Percentiles rank a stretch among this genome's conserved stretches.
Conservation (phyloP, 1,140 invertebrate genomes). For the Saccostrea echinata region DNA sequence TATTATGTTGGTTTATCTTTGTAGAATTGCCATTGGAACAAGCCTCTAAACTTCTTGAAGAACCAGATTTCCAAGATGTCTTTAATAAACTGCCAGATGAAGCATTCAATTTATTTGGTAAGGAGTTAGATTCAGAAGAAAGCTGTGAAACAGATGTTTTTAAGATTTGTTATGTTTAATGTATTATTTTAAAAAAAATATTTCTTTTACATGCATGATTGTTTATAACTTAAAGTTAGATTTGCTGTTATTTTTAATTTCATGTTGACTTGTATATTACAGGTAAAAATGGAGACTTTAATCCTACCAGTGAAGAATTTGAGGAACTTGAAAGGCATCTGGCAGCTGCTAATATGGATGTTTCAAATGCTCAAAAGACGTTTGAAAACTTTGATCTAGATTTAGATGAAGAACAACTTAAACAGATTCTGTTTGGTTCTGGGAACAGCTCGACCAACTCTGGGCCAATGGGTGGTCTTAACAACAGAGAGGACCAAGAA, state of each 20-base stretch:
- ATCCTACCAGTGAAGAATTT: constrained; percentile 64
- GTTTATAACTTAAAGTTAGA: not conserved
- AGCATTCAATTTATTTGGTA: constrained; percentile 92
- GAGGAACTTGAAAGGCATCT: constrained; percentile 70
- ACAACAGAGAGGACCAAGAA: constrained; percentile 58
- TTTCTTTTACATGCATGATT: too few relatives aligned
- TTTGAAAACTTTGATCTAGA: constrained; percentile 68
- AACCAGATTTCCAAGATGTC: constrained; percentile 93
- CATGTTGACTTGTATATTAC: constrained; percentile 47
- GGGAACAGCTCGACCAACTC: not conserved
- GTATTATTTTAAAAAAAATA: too few relatives aligned
- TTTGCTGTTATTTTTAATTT: not conserved
- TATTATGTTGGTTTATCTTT: not conserved
- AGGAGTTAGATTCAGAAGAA: not conserved
- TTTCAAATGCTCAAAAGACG: constrained; percentile 65
- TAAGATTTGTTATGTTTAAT: too few relatives aligned
- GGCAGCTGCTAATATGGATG: constrained; percentile 65
- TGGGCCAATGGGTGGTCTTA: not conserved
- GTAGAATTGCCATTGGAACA: constrained; percentile 81
- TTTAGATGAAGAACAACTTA: constrained; percentile 60
- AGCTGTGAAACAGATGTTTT: not conserved
- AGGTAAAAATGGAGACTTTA: constrained; percentile 70
- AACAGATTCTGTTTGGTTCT: constrained; percentile 42
- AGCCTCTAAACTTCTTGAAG: constrained; percentile 84
- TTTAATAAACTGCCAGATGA: constrained; percentile 93